phyloP scores from a whole-genome alignment of 2,113 vertebrate genomes.

The Edolisoma coerulescens region DNA sequence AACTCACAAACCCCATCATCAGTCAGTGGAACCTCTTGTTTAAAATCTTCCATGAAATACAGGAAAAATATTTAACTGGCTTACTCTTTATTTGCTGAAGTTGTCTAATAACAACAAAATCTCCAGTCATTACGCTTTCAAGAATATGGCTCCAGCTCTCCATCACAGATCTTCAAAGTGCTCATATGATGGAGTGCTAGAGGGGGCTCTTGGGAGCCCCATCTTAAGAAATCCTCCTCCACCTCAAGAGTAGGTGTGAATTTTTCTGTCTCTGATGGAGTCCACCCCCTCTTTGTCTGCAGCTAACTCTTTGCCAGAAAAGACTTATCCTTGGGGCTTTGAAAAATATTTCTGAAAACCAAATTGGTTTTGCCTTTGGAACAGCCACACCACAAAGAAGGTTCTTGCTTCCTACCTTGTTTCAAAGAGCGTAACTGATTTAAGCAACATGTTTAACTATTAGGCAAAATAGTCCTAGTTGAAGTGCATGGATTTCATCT shows the following conservation, averaged over 20 bases:
- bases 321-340: neutral
- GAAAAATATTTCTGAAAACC: neutral
- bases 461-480: neutral
- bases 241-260: conserved; percentile 3
- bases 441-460: neutral
- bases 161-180: conserved; percentile 44
- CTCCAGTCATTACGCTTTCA: conserved; percentile 20
- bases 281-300: conserved; percentile 52
- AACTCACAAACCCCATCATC: neutral
- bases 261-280: conserved; percentile 23
- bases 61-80: neutral
- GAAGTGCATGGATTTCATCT: neutral
- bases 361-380: neutral
- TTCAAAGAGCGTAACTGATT: neutral
- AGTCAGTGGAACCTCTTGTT: neutral
- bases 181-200: neutral
- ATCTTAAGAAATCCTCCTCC: conserved; percentile 53
- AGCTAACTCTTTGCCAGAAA: neutral
- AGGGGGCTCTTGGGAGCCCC: conserved; percentile 34
- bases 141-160: conserved; percentile 13
- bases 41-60: neutral
- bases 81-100: neutral
- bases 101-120: neutral
- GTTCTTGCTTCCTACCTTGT: neutral
- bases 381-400: neutral